These are phyloP conservation scores for human DNA, from an alignment of 2,113 vertebrate species.

Conservation along the genomic window GRCh38 chr13:62572501-62573000, in stretches of 20 bases:
- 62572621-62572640: background rate
- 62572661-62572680: background rate
- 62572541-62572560: background rate
- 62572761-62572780: background rate
- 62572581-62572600: background rate
- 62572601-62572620: background rate
- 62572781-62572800: background rate
- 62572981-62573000: background rate
- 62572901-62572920: background rate
- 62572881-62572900: background rate
- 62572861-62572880: background rate
- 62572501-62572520: background rate
- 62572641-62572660: background rate
- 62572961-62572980: background rate
- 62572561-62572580: background rate
- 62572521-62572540: background rate
- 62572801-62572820: background rate
- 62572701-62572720: background rate
- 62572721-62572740: background rate
- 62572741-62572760: background rate
- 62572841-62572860: background rate
- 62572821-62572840: background rate
- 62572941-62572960: background rate
- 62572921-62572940: background rate
- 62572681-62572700: background rate